These are phyloP conservation scores for Listronotus bonariensis DNA, from an alignment of 1,140 invertebrate species.

Conservation along the genomic window DNA sequence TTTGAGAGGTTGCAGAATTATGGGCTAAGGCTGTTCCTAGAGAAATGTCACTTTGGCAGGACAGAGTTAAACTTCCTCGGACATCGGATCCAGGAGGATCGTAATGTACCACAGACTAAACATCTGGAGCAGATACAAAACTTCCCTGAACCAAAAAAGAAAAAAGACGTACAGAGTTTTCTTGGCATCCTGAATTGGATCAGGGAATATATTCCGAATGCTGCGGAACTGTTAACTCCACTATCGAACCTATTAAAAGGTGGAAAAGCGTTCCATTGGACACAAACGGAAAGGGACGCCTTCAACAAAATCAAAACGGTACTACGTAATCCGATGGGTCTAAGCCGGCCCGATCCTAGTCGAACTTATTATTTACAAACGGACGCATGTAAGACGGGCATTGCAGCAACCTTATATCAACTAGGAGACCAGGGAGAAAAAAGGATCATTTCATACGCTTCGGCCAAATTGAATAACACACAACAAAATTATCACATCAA, in stretches of 20 bases:
- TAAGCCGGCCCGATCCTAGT: slow-evolving; percentile 40
- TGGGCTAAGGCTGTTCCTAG: too few relatives aligned
- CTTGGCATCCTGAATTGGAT: slow-evolving; percentile 43
- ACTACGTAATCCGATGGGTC: slow-evolving; percentile 32
- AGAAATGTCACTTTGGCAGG: too few relatives aligned
- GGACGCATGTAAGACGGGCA: slow-evolving; percentile 35
- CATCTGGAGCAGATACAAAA: too few relatives aligned
- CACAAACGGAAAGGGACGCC: neutral
- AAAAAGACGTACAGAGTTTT: slow-evolving; percentile 42
- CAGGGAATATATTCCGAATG: slow-evolving; percentile 42
- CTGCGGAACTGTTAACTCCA: slow-evolving; percentile 22
- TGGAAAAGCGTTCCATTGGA: slow-evolving; percentile 12
- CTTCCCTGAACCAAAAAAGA: too few relatives aligned
- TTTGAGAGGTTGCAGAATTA: too few relatives aligned
- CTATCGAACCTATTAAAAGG: slow-evolving; percentile 24
- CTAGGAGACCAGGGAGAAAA: neutral
- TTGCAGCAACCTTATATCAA: too few relatives aligned
- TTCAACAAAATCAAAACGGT: slow-evolving; percentile 47
- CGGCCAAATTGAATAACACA: neutral
- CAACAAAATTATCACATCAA: slow-evolving; percentile 35
- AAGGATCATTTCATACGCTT: neutral
- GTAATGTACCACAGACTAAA: too few relatives aligned
- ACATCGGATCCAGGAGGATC: neutral
- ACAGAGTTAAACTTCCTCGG: neutral
- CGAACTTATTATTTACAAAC: slow-evolving; percentile 49